A percentile compares a stretch with the other conserved stretches of the same genome.
These are phyloP conservation scores for Phymatocera aterrima DNA, from an alignment of 2,888 invertebrate genomes.

Conservation along the genomic window DNA sequence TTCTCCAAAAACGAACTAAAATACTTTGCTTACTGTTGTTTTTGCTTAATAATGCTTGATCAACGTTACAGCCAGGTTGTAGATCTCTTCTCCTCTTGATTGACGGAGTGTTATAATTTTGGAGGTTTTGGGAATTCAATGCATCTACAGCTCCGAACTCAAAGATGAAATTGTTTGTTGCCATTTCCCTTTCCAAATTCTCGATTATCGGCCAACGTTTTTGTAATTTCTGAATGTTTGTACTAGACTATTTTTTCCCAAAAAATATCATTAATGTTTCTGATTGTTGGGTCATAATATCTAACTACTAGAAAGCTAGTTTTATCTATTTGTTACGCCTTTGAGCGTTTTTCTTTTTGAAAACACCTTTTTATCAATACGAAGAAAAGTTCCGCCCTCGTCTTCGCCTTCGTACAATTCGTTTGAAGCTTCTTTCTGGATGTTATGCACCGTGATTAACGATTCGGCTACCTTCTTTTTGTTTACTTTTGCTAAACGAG, in stretches of 20 bases:
- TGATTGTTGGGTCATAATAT: not conserved
- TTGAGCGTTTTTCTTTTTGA: not conserved
- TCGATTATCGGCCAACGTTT: conserved; percentile 13
- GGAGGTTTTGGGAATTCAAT: not conserved
- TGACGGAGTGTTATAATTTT: not conserved
- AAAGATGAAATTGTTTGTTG: conserved; percentile 62
- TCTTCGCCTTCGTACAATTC: conserved; percentile 41
- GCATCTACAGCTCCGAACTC: conserved; percentile 54
- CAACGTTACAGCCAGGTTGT: not conserved
- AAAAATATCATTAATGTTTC: not conserved
- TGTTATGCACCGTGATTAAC: conserved; percentile 24
- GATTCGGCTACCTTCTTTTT: conserved; percentile 50
- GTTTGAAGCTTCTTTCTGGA: conserved; percentile 21
- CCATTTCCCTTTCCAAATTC: conserved; percentile 53
- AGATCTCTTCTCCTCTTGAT: not conserved
- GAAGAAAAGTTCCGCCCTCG: not conserved
- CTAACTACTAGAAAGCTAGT: not conserved
- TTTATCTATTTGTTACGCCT: not conserved
- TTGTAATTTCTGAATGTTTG: not conserved
- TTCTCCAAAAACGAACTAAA: not conserved
- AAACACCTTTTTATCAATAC: not conserved
- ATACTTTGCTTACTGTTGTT: conserved; percentile 8
- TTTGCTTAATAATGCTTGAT: conserved; percentile 2
- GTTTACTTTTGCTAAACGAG: conserved; percentile 50
- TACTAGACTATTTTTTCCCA: not conserved